Evolutionary conservation across 2,888 invertebrate genomes (phyloP).

Genomic region (Ectemnius cavifrons): DNA sequence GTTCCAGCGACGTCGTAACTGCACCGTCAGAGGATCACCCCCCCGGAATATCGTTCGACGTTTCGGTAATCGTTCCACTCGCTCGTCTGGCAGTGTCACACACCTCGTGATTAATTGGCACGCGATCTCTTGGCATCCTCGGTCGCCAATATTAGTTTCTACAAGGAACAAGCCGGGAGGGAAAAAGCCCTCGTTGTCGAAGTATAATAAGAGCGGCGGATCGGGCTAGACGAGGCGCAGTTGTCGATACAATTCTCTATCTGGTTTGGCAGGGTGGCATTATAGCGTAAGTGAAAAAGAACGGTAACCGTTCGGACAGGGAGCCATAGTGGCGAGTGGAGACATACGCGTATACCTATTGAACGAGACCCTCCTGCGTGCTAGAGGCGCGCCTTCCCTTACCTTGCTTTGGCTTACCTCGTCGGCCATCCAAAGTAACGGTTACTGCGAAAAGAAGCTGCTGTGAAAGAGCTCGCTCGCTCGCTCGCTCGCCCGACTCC

Average conservation of each 20-base stretch:
- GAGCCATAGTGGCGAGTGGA: background rate
- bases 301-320: background rate
- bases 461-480: conserved; percentile 8
- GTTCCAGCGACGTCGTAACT: conserved; percentile 31
- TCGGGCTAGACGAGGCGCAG: background rate
- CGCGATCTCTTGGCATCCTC: background rate
- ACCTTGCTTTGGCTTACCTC: conserved; percentile 14
- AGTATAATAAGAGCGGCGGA: background rate
- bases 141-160: background rate
- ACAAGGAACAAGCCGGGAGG: background rate
- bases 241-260: conserved; percentile 1
- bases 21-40: conserved; percentile 27
- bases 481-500: background rate
- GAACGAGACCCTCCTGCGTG: conserved; percentile 3
- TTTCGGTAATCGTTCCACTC: conserved; percentile 10
- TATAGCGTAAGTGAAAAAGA: conserved; percentile 2
- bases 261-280: background rate
- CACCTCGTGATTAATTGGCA: background rate
- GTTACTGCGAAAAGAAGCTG: conserved; percentile 39
- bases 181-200: background rate
- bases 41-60: conserved; percentile 18
- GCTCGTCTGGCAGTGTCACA: conserved; percentile 20
- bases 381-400: conserved; percentile 20
- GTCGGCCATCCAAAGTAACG: conserved; percentile 41
- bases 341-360: background rate